These are phyloP conservation scores for Enteromius fasciolatus DNA, from an alignment of 2,797 vertebrate species.

Conservation along the genomic window DNA sequence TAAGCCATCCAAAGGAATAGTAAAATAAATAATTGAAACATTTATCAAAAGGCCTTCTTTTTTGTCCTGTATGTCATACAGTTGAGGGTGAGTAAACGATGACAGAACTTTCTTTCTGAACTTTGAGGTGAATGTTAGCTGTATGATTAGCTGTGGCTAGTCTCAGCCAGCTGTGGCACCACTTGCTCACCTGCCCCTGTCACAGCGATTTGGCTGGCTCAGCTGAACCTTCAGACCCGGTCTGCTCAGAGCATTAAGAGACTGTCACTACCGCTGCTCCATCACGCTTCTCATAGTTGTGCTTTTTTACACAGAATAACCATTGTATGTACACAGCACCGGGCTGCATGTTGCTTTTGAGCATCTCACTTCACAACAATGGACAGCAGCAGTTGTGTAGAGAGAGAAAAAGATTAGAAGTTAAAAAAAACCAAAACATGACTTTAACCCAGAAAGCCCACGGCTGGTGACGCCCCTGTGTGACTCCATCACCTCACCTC, in stretches of 20 bases:
- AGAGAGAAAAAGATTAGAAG: conserved; percentile 30
- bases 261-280: conserved; percentile 31
- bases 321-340: not conserved
- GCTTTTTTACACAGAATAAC: conserved; percentile 55
- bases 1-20: too few relatives aligned
- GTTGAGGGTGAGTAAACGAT: conserved; percentile 2
- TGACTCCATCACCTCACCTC: conserved; percentile 53
- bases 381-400: not conserved
- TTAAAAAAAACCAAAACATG: not conserved
- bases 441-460: conserved; percentile 25
- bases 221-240: conserved; percentile 46
- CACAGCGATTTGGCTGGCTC: conserved; percentile 45
- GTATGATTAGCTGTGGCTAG: conserved; percentile 36
- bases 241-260: conserved; percentile 37
- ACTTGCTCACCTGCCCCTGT: conserved; percentile 48
- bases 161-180: conserved; percentile 45
- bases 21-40: not conserved
- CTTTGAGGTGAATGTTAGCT: conserved; percentile 39
- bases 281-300: conserved; percentile 24
- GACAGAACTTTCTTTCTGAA: conserved; percentile 21
- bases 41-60: not conserved
- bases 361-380: conserved; percentile 5
- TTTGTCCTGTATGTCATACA: not conserved
- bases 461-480: conserved; percentile 35
- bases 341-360: not conserved